These are phyloP conservation scores for Nerophis ophidion DNA, from an alignment of 2,113 vertebrate species.

Conservation along the genomic window DNA sequence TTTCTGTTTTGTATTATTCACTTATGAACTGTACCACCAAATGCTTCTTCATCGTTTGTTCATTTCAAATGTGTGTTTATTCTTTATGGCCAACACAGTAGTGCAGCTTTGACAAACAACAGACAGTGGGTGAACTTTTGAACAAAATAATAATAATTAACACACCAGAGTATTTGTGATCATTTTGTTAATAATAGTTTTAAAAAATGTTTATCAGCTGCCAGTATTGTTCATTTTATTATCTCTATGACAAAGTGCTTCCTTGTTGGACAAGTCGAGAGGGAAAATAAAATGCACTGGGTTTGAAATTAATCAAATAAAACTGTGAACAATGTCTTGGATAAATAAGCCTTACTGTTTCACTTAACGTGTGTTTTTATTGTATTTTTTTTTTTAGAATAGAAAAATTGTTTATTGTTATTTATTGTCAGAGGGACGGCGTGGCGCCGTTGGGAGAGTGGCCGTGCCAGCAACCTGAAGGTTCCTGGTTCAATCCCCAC, in stretches of 20 bases:
- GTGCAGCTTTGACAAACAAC: conserved; percentile 61
- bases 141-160: conserved; percentile 51
- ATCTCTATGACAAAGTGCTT: conserved; percentile 72
- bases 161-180: conserved; percentile 83
- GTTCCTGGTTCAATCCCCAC: no score
- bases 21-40: conserved; percentile 48
- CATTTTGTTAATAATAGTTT: conserved; percentile 84
- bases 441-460: no score
- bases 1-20: conserved; percentile 85
- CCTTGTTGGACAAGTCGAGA: conserved; percentile 57
- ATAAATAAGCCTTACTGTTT: conserved; percentile 43
- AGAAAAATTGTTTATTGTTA: no score
- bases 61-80: conserved; percentile 47
- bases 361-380: conserved; percentile 16
- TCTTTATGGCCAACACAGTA: conserved; percentile 71
- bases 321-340: conserved; percentile 71
- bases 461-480: no score
- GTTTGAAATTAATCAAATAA: conserved; percentile 71
- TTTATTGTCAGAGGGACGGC: no score
- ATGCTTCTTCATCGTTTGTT: conserved; percentile 72
- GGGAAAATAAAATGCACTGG: conserved; percentile 35
- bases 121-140: conserved; percentile 70
- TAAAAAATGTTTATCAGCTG: conserved; percentile 83
- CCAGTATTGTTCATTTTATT: conserved; percentile 70
- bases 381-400: not conserved